Evolutionary conservation across 2,888 invertebrate species (phyloP).

Genomic region (Spisula solida): DNA sequence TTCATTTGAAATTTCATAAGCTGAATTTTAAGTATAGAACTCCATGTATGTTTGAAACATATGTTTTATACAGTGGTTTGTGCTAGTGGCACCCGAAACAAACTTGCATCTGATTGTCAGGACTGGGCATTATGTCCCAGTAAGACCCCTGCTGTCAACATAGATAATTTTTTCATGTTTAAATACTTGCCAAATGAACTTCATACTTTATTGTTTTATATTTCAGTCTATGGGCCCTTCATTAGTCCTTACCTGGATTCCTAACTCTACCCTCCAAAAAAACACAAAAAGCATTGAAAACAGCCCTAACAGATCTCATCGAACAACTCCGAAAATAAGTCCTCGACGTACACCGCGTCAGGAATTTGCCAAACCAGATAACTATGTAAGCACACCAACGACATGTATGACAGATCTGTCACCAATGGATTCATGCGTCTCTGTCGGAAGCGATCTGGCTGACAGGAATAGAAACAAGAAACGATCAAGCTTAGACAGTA

Average conservation of each 20-base stretch:
- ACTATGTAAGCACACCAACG: conserved; percentile 73
- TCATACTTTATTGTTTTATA: background rate
- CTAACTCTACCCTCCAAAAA: conserved; percentile 95
- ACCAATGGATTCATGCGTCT: conserved; percentile 76
- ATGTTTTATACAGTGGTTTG: too few relatives aligned
- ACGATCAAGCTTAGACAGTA: conserved; percentile 76
- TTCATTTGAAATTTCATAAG: too few relatives aligned
- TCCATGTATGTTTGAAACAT: too few relatives aligned
- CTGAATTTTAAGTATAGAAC: too few relatives aligned
- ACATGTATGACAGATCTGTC: conserved; percentile 73
- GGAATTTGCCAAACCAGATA: conserved; percentile 81
- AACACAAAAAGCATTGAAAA: conserved; percentile 90
- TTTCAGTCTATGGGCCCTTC: conserved; percentile 90
- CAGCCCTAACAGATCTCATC: conserved; percentile 83
- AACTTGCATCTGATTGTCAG: too few relatives aligned
- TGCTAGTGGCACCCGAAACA: too few relatives aligned
- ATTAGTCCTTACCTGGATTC: conserved; percentile 97
- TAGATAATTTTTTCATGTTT: too few relatives aligned
- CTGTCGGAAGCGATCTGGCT: conserved; percentile 66
- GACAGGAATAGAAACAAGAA: conserved; percentile 60
- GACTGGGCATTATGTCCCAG: too few relatives aligned
- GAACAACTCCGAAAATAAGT: conserved; percentile 79
- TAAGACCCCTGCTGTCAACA: too few relatives aligned
- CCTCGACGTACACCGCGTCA: conserved; percentile 81
- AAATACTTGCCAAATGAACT: background rate